Base-by-base conservation (phyloP, 2,888 invertebrate species). In the Nomada fabriciana region DNA sequence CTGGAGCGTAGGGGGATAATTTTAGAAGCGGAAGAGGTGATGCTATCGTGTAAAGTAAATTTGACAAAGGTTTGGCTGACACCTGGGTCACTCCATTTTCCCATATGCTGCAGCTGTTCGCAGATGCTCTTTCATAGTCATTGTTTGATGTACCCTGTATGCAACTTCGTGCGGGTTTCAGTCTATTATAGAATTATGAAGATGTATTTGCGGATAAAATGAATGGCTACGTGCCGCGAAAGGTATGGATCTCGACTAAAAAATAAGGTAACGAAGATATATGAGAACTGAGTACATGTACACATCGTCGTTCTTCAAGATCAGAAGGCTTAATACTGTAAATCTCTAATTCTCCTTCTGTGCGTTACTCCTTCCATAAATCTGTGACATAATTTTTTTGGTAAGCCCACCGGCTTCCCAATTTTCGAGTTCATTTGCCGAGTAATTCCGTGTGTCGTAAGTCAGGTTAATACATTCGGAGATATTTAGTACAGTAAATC, bases 61-160 rank as follows among this genome's bases (percentile, higher is more conserved):
- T 70, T 70, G 60, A 65, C 60, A 55, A 64, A 69, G 43, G 59
- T 63, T 60, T 20, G 13, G 9, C 18, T 65, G 29, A 23, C 60
- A 79, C 69, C 65, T 70, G 78, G 68, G 57, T 68, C 52, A 77
- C 55, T 29, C 67, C 53, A 77, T 68, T 63, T 80, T 70, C 67
- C 29, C 68, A 47, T 50, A 50, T 50, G 15, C 47, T 60, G 15
- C 65, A 52, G 59, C 65, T 70, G 68, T 55, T 42, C 60, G 29
- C 72, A 68, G 57, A 72, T 61, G 53, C 61, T 69, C 29, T 50
- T 64, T 42, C 29, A 52, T 70, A 25, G 20, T 29, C 25, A 29
- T 57, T 59, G 47, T 69, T 42, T 18, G 13, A 43, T 18, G 69
- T 65, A 70, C 36, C 60, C 65, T 69, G 61, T 15, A 69, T 43